phyloP scores from a whole-genome alignment of 2,797 vertebrate species.

The Onychomys torridus region DNA sequence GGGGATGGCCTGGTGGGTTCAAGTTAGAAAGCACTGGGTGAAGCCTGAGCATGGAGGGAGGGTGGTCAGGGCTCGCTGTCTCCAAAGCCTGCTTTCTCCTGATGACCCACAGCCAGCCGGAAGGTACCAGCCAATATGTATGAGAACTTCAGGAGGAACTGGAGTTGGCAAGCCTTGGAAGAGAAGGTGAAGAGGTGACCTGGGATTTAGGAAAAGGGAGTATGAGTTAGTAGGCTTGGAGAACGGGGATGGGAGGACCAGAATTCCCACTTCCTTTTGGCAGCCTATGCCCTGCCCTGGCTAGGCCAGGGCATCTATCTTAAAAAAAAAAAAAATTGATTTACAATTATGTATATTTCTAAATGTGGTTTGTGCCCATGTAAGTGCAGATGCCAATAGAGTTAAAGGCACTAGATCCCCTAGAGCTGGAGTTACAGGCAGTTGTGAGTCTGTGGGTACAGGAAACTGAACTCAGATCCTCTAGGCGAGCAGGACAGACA shows the following conservation, averaged over 20 bases:
- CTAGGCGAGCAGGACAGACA: too few relatives aligned
- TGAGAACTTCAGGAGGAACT: not conserved
- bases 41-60: not conserved
- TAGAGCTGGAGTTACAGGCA: not conserved
- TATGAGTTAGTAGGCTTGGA: not conserved
- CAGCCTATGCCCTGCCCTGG: not conserved
- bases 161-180: not conserved
- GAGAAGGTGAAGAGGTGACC: not conserved
- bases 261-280: not conserved
- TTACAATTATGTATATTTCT: not conserved
- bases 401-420: not conserved
- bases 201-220: not conserved
- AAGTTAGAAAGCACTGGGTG: not conserved
- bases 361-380: not conserved
- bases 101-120: not conserved
- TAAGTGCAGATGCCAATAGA: not conserved
- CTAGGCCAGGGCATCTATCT: not conserved
- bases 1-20: not conserved
- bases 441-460: not conserved
- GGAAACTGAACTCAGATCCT: not conserved
- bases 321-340: too few relatives aligned
- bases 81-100: not conserved
- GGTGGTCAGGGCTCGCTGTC: not conserved
- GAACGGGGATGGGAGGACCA: not conserved
- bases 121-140: not conserved